phyloP scores from a whole-genome alignment of 2,888 invertebrate genomes.

The Malthinus flaveolus region DNA sequence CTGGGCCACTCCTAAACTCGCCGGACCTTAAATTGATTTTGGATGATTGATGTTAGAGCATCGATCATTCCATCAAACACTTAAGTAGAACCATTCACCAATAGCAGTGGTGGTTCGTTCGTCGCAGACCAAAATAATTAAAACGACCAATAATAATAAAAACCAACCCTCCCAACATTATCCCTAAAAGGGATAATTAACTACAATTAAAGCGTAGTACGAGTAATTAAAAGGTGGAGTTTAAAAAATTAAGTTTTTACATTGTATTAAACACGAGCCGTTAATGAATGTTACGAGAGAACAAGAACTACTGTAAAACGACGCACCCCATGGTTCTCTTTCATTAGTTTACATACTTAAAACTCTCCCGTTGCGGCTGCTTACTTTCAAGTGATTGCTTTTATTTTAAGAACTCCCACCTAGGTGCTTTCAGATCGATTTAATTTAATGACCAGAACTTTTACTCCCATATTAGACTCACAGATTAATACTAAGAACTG shows the following conservation, averaged over 20 bases:
- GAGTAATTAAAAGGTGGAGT: background rate
- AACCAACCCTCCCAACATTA: too few species aligned
- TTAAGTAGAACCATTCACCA: slow-evolving; percentile 48
- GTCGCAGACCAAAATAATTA: slow-evolving; percentile 2
- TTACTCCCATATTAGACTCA: slow-evolving; percentile 21
- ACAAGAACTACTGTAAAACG: slow-evolving; percentile 48
- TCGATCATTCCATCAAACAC: slow-evolving; percentile 49
- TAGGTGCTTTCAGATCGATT: slow-evolving; percentile 46
- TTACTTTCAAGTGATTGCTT: slow-evolving; percentile 43
- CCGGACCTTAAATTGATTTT: slow-evolving; percentile 49
- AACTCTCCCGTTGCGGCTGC: slow-evolving; percentile 41
- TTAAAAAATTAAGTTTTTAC: background rate
- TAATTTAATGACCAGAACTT: slow-evolving; percentile 41
- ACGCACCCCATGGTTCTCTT: slow-evolving; percentile 44
- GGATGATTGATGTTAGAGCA: slow-evolving; percentile 50
- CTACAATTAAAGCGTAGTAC: too few species aligned
- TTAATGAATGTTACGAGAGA: slow-evolving; percentile 29
- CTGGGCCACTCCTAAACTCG: slow-evolving; percentile 40
- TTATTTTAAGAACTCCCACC: slow-evolving; percentile 43
- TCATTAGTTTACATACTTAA: slow-evolving; percentile 49
- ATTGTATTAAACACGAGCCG: background rate
- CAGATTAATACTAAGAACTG: slow-evolving; percentile 19
- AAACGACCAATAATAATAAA: too few species aligned
- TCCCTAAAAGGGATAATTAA: too few species aligned
- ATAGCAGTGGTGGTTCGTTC: slow-evolving; percentile 36